phyloP scores from a whole-genome alignment of 2,888 invertebrate species.

The Eristalinus sepulchralis region DNA sequence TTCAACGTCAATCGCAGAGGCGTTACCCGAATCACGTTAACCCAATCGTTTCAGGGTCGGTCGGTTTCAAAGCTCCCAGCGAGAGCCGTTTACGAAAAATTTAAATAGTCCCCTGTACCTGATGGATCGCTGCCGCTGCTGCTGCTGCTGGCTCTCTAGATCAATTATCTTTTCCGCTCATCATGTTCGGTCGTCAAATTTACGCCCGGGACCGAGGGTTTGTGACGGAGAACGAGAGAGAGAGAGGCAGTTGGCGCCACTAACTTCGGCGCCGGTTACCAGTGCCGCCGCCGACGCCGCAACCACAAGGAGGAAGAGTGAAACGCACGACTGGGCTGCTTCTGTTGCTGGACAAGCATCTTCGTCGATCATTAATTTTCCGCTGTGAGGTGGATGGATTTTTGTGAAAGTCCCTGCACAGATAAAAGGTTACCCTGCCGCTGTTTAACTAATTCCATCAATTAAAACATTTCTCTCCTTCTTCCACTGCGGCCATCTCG shows the following conservation, averaged over 20 bases:
- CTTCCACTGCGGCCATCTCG: not conserved
- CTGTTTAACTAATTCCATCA: slow-evolving; percentile 72
- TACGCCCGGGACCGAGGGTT: slow-evolving; percentile 48
- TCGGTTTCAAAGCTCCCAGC: slow-evolving; percentile 53
- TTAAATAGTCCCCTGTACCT: slow-evolving; percentile 32
- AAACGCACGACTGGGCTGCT: slow-evolving; percentile 17
- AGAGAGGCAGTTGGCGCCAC: slow-evolving; percentile 55
- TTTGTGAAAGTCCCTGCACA: slow-evolving; percentile 33
- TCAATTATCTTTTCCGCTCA: slow-evolving; percentile 70
- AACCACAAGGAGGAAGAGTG: not conserved
- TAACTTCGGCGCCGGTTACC: slow-evolving; percentile 33
- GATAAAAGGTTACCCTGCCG: slow-evolving; percentile 58
- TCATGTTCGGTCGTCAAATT: slow-evolving; percentile 71
- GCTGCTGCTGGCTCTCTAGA: slow-evolving; percentile 12
- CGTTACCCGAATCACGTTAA: slow-evolving; percentile 63
- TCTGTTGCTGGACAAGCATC: slow-evolving; percentile 29
- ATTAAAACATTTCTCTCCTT: slow-evolving; percentile 61
- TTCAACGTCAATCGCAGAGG: slow-evolving; percentile 66
- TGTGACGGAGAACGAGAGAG: not conserved
- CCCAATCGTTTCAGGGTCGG: slow-evolving; percentile 54
- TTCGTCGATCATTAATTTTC: slow-evolving; percentile 64
- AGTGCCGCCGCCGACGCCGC: slow-evolving; percentile 8
- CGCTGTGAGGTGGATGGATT: slow-evolving; percentile 17
- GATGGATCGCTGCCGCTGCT: not conserved
- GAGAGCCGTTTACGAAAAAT: slow-evolving; percentile 51